Evolutionary conservation across 2,113 vertebrate genomes (phyloP), one percentile per base, ranked within the genome.

Genomic region (Acrocephalus kingi): DNA sequence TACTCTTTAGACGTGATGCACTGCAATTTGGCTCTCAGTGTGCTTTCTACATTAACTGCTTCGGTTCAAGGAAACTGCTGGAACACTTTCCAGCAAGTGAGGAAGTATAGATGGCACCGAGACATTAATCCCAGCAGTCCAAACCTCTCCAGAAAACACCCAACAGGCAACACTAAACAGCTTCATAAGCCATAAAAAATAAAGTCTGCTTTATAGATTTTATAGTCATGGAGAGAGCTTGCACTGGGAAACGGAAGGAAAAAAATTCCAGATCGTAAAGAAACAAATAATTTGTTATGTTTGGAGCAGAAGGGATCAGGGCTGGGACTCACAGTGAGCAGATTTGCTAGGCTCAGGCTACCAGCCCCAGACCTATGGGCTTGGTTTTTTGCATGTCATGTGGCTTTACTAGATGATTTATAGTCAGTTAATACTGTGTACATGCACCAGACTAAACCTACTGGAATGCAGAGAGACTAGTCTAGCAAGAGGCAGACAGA

Each of bases 391-490:
- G 6, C 20, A 52, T 30, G 72, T 84, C 95, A 95, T 54, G 75
- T 77, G 73, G 68, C 82, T 95, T 93, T 75, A 91, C 12, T 24
- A 52, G 63, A 48, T 93, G 85, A 96, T 88, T 94, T 90, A 84
- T 35, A 56, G 52, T 18, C 72, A 81, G 83, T 81, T 94, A 88
- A 90, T 82, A 63, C 59, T 88, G 72, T 58, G 72, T 96, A 88
- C 43, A 77, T 68, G 69, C 76, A 86, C 48, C 85, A 96, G 82
- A 87, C 90, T 92, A 94, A 92, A 96, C 31, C 91, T 95, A 85
- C 68, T 89, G 96, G 96, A 96, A 97, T 96, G 94, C 79, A 49
- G 96, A 84, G 89, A 76, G 92, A 95, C 93, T 81, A 56, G 94
- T 92, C 87, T 81, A 96, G 88, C 94, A 86, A 94, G 79, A 92